Percentiles rank a stretch among this genome's conserved stretches.
Evolutionary conservation across 2,797 vertebrate genomes (phyloP).

Genomic region (Falco peregrinus): DNA sequence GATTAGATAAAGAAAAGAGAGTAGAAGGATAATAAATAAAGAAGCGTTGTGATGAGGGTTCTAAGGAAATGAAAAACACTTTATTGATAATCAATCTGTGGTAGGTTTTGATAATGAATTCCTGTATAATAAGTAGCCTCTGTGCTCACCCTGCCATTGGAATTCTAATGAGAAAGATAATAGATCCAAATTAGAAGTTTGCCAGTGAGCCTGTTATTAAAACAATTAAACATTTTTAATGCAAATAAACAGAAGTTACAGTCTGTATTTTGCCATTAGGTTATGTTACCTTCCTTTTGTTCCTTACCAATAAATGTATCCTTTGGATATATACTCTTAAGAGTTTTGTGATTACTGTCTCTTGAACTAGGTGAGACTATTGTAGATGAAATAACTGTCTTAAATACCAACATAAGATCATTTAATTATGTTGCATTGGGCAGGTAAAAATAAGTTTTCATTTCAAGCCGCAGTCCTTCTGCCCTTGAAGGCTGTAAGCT

Average conservation of each 20-base stretch:
- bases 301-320: constrained; percentile 30
- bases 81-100: constrained; percentile 61
- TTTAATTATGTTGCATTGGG: not conserved
- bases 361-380: not conserved
- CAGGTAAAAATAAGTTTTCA: not conserved
- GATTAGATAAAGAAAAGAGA: constrained; percentile 59
- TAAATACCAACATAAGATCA: not conserved
- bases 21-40: constrained; percentile 49
- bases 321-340: constrained; percentile 7
- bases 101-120: constrained; percentile 67
- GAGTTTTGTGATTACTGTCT: not conserved
- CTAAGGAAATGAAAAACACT: constrained; percentile 53
- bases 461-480: not conserved
- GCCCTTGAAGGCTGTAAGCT: not conserved
- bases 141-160: not conserved
- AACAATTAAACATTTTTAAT: constrained; percentile 71
- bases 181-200: constrained; percentile 53
- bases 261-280: constrained; percentile 5
- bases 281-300: constrained; percentile 25
- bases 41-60: not conserved
- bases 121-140: constrained; percentile 37
- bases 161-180: constrained; percentile 55
- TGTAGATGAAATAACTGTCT: not conserved
- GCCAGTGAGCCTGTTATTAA: constrained; percentile 62
- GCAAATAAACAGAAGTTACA: constrained; percentile 11